These are phyloP conservation scores for Nineta flava DNA, from an alignment of 2,888 invertebrate genomes.

Conservation along the genomic window DNA sequence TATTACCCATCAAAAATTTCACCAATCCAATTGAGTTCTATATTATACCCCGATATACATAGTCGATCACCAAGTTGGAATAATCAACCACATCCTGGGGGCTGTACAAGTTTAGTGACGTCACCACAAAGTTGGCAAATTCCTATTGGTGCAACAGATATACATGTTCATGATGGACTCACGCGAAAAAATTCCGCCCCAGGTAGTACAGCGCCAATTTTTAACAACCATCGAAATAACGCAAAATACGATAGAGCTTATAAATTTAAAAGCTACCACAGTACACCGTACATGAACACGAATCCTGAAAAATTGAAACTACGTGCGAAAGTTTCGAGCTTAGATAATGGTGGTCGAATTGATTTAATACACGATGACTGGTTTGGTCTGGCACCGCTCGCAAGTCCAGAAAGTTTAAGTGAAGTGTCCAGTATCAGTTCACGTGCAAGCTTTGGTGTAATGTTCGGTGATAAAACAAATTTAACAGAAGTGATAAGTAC, in stretches of 20 bases:
- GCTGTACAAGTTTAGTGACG: not conserved
- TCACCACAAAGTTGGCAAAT: conserved; percentile 5
- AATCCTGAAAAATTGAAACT: conserved; percentile 4
- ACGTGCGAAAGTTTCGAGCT: conserved; percentile 16
- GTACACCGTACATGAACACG: not conserved
- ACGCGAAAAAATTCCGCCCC: not conserved
- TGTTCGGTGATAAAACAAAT: conserved; percentile 18
- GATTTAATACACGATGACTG: conserved; percentile 45
- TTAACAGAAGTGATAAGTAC: conserved; percentile 12
- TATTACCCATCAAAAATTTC: conserved; percentile 23
- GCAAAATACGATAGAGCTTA: not conserved
- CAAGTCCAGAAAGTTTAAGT: conserved; percentile 68
- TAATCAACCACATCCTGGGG: not conserved
- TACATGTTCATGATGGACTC: not conserved
- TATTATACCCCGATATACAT: conserved; percentile 4
- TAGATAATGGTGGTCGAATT: conserved; percentile 20
- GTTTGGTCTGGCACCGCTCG: conserved; percentile 58
- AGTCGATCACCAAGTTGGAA: conserved; percentile 5
- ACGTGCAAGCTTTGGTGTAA: conserved; percentile 40
- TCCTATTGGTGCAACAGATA: not conserved
- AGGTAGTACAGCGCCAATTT: not conserved
- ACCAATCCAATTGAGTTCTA: conserved; percentile 17
- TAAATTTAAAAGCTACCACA: not conserved
- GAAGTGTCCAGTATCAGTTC: conserved; percentile 67
- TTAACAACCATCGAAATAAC: not conserved